These are phyloP conservation scores for Archivesica marissinica DNA, from an alignment of 1,140 invertebrate genomes.

Conservation along the genomic window DNA sequence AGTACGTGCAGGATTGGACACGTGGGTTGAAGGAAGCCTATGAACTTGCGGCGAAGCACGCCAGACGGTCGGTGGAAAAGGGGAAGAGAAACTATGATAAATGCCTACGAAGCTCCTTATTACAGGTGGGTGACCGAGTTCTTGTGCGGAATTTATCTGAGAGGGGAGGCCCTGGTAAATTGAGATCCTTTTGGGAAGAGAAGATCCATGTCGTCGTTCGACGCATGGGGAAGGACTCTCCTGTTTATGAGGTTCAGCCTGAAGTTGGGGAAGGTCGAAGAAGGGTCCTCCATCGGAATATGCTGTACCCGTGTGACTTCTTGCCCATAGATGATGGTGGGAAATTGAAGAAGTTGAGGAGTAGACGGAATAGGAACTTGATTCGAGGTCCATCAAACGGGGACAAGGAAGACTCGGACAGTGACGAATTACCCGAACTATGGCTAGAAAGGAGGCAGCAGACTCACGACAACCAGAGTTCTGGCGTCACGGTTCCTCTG, in stretches of 20 bases:
- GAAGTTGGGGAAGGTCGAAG: constrained; percentile 19
- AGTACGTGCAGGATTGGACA: not conserved
- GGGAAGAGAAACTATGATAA: not conserved
- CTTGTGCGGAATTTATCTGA: constrained; percentile 64
- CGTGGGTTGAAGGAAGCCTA: not conserved
- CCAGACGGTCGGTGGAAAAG: not conserved
- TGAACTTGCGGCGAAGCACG: not conserved
- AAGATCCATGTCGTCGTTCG: constrained; percentile 52
- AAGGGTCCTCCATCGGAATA: constrained; percentile 57
- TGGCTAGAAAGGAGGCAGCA: not conserved
- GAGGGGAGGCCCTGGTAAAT: constrained; percentile 65
- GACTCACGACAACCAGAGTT: not conserved
- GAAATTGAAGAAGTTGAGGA: not conserved
- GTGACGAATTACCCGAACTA: not conserved
- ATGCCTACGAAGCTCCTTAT: not conserved
- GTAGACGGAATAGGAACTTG: not conserved
- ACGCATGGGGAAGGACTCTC: constrained; percentile 44
- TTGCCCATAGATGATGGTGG: not conserved
- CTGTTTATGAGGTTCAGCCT: constrained; percentile 59
- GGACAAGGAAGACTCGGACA: not conserved
- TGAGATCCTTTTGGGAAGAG: constrained; percentile 60
- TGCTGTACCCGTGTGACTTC: constrained; percentile 51
- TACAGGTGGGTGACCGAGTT: constrained; percentile 63
- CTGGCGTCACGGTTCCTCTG: not conserved
- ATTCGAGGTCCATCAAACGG: not conserved